A percentile compares a stretch with the other conserved stretches of the same genome.
These are phyloP conservation scores for Agapornis roseicollis DNA, from an alignment of 2,113 vertebrate genomes.

Conservation along the genomic window DNA sequence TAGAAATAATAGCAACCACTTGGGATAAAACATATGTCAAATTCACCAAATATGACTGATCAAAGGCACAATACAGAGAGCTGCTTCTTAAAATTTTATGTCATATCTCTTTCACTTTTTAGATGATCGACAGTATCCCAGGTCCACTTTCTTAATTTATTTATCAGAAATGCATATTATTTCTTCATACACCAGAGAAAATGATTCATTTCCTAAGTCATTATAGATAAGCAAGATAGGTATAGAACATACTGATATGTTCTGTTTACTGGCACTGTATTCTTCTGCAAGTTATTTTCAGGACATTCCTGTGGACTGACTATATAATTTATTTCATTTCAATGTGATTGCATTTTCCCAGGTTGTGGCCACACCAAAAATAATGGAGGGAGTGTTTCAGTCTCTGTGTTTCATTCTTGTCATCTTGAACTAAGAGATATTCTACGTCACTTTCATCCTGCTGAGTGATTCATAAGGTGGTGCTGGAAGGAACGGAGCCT, in stretches of 20 bases:
- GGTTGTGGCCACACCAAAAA: neutral
- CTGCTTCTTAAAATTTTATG: neutral
- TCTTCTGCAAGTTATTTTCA: neutral
- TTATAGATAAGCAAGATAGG: neutral
- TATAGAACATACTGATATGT: neutral
- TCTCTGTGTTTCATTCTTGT: neutral
- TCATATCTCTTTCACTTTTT: neutral
- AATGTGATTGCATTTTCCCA: neutral
- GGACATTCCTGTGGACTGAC: neutral
- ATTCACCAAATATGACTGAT: neutral
- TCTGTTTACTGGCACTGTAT: neutral
- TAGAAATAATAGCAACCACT: constrained; percentile 25
- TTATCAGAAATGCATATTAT: neutral
- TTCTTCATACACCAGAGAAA: neutral
- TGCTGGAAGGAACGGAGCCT: neutral
- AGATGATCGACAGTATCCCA: neutral
- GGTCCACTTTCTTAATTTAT: neutral
- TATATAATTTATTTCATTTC: neutral
- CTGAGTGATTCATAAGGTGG: neutral
- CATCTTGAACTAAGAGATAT: neutral
- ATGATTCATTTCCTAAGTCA: neutral
- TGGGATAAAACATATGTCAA: neutral
- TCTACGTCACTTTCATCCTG: neutral
- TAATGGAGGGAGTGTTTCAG: neutral
- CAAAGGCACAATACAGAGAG: neutral